Conservation (phyloP, 2,797 vertebrate species). For the Toxotes lorentzi region DNA sequence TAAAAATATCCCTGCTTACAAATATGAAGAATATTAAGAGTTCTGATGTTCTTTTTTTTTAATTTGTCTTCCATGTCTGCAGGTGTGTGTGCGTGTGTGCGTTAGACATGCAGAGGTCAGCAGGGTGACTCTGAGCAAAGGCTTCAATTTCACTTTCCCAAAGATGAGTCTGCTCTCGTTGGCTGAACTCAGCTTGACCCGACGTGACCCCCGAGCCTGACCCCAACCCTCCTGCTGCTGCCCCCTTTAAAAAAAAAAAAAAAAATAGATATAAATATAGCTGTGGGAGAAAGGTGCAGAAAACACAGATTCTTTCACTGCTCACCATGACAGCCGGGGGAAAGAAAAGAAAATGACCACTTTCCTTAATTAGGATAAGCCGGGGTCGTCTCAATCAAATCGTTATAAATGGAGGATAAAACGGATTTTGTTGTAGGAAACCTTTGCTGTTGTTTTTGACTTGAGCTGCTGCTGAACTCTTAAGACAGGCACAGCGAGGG, state of each 20-base stretch:
- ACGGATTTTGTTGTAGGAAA: constrained; percentile 51
- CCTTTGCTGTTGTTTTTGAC: constrained; percentile 49
- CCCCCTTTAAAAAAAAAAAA: constrained; percentile 27
- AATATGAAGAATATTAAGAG: constrained; percentile 45
- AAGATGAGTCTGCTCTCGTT: constrained; percentile 27
- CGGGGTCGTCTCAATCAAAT: constrained; percentile 34
- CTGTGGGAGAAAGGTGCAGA: constrained; percentile 6
- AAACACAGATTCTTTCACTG: not conserved
- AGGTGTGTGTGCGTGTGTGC: constrained; percentile 29
- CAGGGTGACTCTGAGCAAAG: constrained; percentile 33
- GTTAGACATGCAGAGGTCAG: constrained; percentile 37
- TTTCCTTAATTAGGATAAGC: constrained; percentile 38
- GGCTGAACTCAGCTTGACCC: constrained; percentile 61
- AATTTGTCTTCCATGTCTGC: constrained; percentile 49
- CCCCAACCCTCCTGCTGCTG: constrained; percentile 19
- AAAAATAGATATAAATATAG: not conserved
- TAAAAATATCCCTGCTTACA: constrained; percentile 10
- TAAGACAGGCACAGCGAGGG: constrained; percentile 28
- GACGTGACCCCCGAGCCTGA: constrained; percentile 37
- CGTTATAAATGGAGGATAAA: constrained; percentile 37
- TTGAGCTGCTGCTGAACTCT: constrained; percentile 44
- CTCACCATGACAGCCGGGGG: not conserved
- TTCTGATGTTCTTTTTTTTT: constrained; percentile 11
- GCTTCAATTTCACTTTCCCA: constrained; percentile 74
- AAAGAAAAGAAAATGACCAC: not conserved